Percentiles rank a stretch among this genome's conserved stretches.
phyloP scores from a whole-genome alignment of 2,888 invertebrate species.

The Dicranocentrus wangi region DNA sequence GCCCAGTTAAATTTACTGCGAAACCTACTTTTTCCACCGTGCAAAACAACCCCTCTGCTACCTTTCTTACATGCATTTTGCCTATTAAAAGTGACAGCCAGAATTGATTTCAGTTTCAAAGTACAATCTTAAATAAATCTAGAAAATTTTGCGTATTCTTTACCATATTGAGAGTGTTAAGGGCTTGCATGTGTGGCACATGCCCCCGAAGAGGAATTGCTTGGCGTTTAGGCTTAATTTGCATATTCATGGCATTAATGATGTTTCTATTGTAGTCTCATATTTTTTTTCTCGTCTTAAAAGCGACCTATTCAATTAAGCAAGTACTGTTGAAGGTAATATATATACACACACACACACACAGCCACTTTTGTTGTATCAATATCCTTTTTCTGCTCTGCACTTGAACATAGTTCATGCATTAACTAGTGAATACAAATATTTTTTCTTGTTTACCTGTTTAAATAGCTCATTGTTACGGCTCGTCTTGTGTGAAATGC shows the following conservation, averaged over 20 bases:
- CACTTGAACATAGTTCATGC: not conserved
- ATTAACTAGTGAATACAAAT: not conserved
- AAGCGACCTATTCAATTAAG: too few relatives aligned
- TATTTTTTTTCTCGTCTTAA: too few relatives aligned
- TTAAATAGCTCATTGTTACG: conserved; percentile 23
- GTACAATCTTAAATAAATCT: not conserved
- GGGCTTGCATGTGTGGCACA: too few relatives aligned
- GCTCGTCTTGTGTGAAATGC: not conserved
- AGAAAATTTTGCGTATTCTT: not conserved
- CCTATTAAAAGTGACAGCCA: conserved; percentile 13
- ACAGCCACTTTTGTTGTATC: too few relatives aligned
- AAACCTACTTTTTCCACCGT: conserved; percentile 2
- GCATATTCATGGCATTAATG: too few relatives aligned
- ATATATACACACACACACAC: too few relatives aligned
- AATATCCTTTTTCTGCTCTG: not conserved
- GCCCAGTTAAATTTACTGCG: not conserved
- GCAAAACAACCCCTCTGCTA: not conserved
- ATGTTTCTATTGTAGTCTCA: too few relatives aligned
- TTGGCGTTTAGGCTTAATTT: too few relatives aligned
- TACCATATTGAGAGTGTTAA: not conserved
- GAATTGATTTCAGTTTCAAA: not conserved
- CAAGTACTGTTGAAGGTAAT: too few relatives aligned
- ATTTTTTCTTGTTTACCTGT: conserved; percentile 18
- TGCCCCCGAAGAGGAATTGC: too few relatives aligned
- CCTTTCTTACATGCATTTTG: not conserved